Percentiles rank a stretch among this genome's conserved stretches.
phyloP scores from a whole-genome alignment of 2,113 vertebrate genomes.

The Siniperca knerii region DNA sequence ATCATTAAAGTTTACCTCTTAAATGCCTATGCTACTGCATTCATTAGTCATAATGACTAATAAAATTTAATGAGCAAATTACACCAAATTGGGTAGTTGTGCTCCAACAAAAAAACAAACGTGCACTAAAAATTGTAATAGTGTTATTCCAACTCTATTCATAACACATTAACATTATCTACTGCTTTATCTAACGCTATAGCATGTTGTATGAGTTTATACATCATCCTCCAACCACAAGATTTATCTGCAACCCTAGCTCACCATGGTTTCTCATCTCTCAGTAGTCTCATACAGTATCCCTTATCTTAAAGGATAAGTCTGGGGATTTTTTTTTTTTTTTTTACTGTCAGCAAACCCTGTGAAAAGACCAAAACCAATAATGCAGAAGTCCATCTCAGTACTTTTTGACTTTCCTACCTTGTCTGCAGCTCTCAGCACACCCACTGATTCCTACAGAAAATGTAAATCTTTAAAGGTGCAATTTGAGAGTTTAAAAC shows the following conservation, averaged over 20 bases:
- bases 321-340: neutral
- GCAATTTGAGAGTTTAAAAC: too few species aligned
- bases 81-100: slow-evolving; percentile 20
- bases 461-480: neutral
- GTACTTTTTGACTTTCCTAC: neutral
- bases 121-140: neutral
- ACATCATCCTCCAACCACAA: neutral
- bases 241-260: neutral
- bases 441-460: neutral
- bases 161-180: neutral
- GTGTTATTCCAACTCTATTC: slow-evolving; percentile 7
- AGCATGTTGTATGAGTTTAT: neutral
- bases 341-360: neutral
- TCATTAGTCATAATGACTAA: neutral
- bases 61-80: slow-evolving; percentile 11
- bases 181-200: neutral
- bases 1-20: neutral
- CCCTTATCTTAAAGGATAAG: neutral
- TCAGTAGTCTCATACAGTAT: neutral
- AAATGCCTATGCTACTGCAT: neutral
- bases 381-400: neutral
- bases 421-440: neutral
- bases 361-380: neutral
- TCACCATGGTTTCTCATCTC: neutral
- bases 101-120: slow-evolving; percentile 12